Evolutionary conservation across 1,140 invertebrate genomes (phyloP).

Genomic region (Euschistus heros): DNA sequence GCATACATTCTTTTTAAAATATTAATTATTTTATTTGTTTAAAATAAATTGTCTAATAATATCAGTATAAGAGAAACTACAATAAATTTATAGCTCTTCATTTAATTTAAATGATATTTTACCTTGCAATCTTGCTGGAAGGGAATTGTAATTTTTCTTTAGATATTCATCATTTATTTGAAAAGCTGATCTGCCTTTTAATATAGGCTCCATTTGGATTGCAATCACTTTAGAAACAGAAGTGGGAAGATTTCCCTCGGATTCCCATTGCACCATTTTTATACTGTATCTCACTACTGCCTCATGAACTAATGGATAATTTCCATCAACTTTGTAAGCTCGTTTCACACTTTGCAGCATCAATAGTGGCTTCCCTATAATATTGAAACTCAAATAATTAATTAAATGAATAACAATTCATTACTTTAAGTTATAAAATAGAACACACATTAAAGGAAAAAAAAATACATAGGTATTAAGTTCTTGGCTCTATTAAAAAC

Average conservation of each 20-base stretch:
- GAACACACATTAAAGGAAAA: slow-evolving; percentile 11
- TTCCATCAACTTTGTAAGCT: slow-evolving; percentile 58
- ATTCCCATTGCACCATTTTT: slow-evolving; percentile 25
- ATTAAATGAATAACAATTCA: slow-evolving; percentile 26
- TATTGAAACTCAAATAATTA: slow-evolving; percentile 30
- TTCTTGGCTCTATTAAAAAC: too few species aligned
- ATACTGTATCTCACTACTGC: slow-evolving; percentile 55
- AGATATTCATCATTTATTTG: slow-evolving; percentile 64
- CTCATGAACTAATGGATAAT: slow-evolving; percentile 70
- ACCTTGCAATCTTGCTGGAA: slow-evolving; percentile 61
- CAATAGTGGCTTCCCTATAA: slow-evolving; percentile 59
- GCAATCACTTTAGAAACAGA: slow-evolving; percentile 61
- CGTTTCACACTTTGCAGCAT: slow-evolving; percentile 87
- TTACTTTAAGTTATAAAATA: neutral
- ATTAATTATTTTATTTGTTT: too few species aligned
- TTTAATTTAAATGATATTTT: neutral
- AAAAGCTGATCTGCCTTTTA: slow-evolving; percentile 45
- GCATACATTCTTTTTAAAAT: too few species aligned
- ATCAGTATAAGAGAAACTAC: too few species aligned
- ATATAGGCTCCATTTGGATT: slow-evolving; percentile 56
- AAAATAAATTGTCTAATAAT: too few species aligned
- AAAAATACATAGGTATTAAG: too few species aligned
- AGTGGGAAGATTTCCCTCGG: slow-evolving; percentile 40
- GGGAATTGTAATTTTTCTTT: slow-evolving; percentile 45
- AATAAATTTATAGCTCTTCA: too few species aligned